These are phyloP conservation scores for Calidris pygmaea DNA, from an alignment of 2,113 vertebrate genomes.

Conservation along the genomic window DNA sequence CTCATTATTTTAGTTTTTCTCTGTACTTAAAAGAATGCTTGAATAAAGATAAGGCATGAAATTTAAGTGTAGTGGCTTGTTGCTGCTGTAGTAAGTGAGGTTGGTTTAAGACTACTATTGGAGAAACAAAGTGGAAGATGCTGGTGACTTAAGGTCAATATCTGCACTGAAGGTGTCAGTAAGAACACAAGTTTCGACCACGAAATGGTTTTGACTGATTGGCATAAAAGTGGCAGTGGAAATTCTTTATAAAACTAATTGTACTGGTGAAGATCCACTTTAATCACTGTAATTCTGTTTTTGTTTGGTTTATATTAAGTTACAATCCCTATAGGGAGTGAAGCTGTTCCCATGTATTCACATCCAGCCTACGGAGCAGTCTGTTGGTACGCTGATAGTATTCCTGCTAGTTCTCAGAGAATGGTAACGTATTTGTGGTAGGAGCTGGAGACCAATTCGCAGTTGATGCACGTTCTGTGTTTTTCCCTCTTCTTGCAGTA, in stretches of 20 bases:
- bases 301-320: not conserved
- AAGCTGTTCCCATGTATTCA: not conserved
- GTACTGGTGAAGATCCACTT: not conserved
- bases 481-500: not conserved
- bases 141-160: not conserved
- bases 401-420: not conserved
- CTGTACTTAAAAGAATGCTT: not conserved
- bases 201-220: not conserved
- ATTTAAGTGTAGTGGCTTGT: not conserved
- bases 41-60: not conserved
- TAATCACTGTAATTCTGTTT: not conserved
- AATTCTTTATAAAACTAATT: not conserved
- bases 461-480: not conserved
- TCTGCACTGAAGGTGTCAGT: not conserved
- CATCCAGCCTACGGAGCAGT: not conserved
- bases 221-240: not conserved
- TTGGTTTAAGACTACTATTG: not conserved
- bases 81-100: not conserved
- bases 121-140: not conserved
- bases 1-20: not conserved
- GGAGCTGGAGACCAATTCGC: not conserved
- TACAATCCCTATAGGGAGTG: not conserved
- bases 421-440: not conserved
- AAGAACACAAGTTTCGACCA: not conserved
- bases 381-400: not conserved